Evolutionary conservation across 2,888 invertebrate genomes (phyloP), one percentile per base, ranked within the genome.

Genomic region (Agrotis ipsilon): DNA sequence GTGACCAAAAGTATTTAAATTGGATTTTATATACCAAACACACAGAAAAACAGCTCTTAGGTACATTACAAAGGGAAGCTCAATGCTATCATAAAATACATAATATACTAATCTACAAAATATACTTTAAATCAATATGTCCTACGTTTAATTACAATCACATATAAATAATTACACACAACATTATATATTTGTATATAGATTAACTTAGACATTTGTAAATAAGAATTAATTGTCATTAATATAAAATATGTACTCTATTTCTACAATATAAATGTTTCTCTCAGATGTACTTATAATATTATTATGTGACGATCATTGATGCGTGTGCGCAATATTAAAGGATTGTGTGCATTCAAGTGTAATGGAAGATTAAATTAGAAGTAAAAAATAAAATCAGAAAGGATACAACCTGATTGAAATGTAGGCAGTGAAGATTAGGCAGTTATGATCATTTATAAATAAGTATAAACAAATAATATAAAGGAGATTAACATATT

Each of bases 151-250:
- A 76, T 80, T 62, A 52, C 57, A 66, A 82, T 66, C 67, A 58
- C 61, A 72, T 72, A 64, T 75, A 75, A 80, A 80, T 72, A 67
- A 65, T 61, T 72, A 84, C 67, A 85, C 75, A 85, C 76, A 80
- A 72, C 61, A 59, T n/a, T 59, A 84, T 63, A 68, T 70, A 73
- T 68, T 72, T 59, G 68, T 74, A 79, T 52, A 60, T 32, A 55
- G 13, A 18, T 72, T 55, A 78, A 82, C 59, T 74, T 74, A 69
- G 32, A 71, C 63, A 72, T 64, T 11, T 61, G 57, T 64, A 54
- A 65, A 81, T 77, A 73, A 60, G 49, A 18, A 68, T 58, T 67
- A 58, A 66, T 70, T 68, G 64, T 58, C 52, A 66, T 68, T 80
- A 75, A 59, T 68, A 32, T 55, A 32, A 19, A 39, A 39, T 39